A percentile compares a stretch with the other conserved stretches of the same genome.
Conservation (phyloP, 2,888 invertebrate genomes). For the Taenaris catops region DNA sequence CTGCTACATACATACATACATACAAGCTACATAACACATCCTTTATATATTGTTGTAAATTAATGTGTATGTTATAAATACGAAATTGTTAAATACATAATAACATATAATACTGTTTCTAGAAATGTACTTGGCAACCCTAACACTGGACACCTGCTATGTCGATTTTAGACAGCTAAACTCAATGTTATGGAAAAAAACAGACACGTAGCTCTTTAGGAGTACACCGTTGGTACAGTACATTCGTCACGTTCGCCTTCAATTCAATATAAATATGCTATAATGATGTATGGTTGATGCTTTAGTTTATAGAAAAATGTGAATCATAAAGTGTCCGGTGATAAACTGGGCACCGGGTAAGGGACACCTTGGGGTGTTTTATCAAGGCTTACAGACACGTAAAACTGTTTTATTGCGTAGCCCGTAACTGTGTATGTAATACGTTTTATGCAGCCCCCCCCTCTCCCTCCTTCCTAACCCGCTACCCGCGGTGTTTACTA, state of each 20-base stretch:
- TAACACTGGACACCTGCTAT: too few species aligned
- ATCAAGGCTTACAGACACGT: constrained; percentile 53
- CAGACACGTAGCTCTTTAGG: constrained; percentile 5
- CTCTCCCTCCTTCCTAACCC: constrained; percentile 30
- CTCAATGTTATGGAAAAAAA: too few species aligned
- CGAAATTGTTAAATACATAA: too few species aligned
- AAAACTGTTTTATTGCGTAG: constrained; percentile 69
- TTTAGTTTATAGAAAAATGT: constrained; percentile 68
- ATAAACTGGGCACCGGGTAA: constrained; percentile 50
- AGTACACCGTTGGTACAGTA: constrained; percentile 9
- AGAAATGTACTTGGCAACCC: too few species aligned
- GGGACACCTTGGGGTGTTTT: constrained; percentile 52
- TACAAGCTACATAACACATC: too few species aligned
- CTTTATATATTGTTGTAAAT: too few species aligned
- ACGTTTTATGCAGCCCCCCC: constrained; percentile 40
- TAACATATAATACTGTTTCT: too few species aligned
- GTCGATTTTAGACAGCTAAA: too few species aligned
- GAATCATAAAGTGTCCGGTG: constrained; percentile 63
- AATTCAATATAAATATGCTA: constrained; percentile 16
- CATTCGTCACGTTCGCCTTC: constrained; percentile 20
- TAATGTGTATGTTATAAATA: too few species aligned
- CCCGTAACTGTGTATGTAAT: constrained; percentile 40
- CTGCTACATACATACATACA: too few species aligned
- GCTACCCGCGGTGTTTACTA: constrained; percentile 49
- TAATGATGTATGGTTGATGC: constrained; percentile 10